Evolutionary conservation across 2,888 invertebrate genomes (phyloP), one percentile per base, ranked within the genome.

Genomic region (Tribolium freemani): DNA sequence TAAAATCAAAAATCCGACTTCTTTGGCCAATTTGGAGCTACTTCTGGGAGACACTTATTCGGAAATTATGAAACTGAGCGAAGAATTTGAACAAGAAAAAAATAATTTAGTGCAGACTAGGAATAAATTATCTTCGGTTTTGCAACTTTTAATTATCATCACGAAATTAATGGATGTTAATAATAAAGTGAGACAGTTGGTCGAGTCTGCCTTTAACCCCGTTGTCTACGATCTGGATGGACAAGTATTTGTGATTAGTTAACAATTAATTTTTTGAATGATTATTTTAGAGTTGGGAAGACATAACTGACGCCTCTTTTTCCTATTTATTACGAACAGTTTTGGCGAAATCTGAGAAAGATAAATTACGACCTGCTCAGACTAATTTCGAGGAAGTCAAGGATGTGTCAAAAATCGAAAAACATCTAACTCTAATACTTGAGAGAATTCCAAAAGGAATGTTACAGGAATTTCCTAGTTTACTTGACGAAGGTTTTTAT

Each of bases 1-100:
- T 82, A 93, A 94, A 77, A 94, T 95, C 70, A 90, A 93, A 82
- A 95, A 93, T 61, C 93, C 94, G 0, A 90, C 91, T 1, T 91
- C 94, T 48, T 88, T 96, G 72, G 90, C 90, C 51, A 91, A 92
- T 69, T 86, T 96, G 58, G 93, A 94, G 83, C 90, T 90, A 56
- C 86, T 95, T 4, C 88, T 94, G 81, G 90, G 91, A 71, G 92
- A 93, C 73, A 93, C 94, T 0, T 91, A 93, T 81, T 84, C 88
- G 72, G 91, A 92, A 81, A 87, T 91, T n/a, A 84, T 88, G 45
- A 84, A 84, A 50, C 84, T 87, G 4, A 88, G 89, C 0, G 85
- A 89, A 56, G 83, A 87, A 70, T 87, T 91, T 11, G 87, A 90
- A 78, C 80, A 85, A 54, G 86, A 86, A 73, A 87, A 86, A 76